Base-by-base conservation (phyloP, 2,113 vertebrate species). In the Isichthys henryi region DNA sequence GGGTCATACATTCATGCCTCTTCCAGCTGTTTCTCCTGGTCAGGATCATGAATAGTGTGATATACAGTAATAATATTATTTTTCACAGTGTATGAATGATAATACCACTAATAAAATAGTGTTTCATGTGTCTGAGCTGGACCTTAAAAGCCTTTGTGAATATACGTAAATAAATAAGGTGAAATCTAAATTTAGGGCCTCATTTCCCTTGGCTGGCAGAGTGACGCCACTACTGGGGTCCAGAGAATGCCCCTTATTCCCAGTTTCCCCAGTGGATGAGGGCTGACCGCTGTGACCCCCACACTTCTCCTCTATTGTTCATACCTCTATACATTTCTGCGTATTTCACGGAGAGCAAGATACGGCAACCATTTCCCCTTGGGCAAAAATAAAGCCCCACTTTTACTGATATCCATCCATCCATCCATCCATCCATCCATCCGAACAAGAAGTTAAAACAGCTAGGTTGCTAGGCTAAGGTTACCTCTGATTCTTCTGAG, bases 401-500 rank as follows among this genome's bases (percentile, higher is more conserved):
- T 77, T 77, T 15, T 7, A 48, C 45, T 84, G 45, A 48, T 84
- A 23, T 84, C 82, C 39, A 10, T 84, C 43, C 77, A 66, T 80
- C 35, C 35, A 39, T 17, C 74, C 80, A 83, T 4, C 43, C 35
- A 83, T 45, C 39, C 39, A 39, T 39, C 39, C 39, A 39, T 2
- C 2, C 35, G 13, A 21, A 23, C 19, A 46, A 27, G 9, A 74
- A 35, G 31, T 2, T n/a, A 5, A 4, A 46, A 48, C 8, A 11
- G 82, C 39, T 39, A 39, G 82, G 10, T n/a, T 13, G 45, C 43
- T 3, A 82, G 43, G 15, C 21, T 17, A 77, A n/a, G 23, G 15
- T 43, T 95, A 97, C 98, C 97, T 98, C 96, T 1, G 97, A 98
- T 3, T 94, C 96, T 90, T 97, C 97, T 0, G 97, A 97, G 11